Evolutionary conservation across 1,140 invertebrate genomes (phyloP).

Genomic region (Bursaphelenchus mucronatus): DNA sequence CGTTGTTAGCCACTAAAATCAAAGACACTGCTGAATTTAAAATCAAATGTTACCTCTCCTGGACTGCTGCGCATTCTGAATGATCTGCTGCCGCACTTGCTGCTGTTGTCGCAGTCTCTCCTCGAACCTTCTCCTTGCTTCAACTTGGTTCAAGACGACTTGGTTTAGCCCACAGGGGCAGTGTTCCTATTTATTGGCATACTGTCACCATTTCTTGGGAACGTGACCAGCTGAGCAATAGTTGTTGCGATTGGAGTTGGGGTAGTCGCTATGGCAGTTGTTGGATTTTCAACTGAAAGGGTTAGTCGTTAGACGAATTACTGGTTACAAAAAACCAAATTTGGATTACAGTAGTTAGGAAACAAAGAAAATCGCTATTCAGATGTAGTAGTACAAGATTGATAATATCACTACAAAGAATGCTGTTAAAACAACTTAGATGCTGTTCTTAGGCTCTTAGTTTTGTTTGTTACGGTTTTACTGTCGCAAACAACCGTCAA

Average conservation of each 20-base stretch:
- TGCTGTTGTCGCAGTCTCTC: constrained; percentile 17
- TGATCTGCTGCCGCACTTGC: constrained; percentile 33
- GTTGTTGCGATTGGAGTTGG: constrained; percentile 23
- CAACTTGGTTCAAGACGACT: constrained; percentile 33
- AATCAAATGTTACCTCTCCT: constrained; percentile 6
- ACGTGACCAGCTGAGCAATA: background rate
- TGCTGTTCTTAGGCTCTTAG: too few relatives aligned
- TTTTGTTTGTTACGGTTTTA: too few relatives aligned
- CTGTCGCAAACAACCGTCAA: too few relatives aligned
- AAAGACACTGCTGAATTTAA: background rate
- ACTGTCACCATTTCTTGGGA: constrained; percentile 25
- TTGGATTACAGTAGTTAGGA: background rate
- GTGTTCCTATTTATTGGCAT: background rate
- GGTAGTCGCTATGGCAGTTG: background rate
- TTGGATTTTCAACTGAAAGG: background rate
- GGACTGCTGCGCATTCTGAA: constrained; percentile 10
- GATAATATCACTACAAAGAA: too few relatives aligned
- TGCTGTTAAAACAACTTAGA: too few relatives aligned
- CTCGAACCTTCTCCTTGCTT: constrained; percentile 33
- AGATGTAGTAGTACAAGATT: too few relatives aligned
- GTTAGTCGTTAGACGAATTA: background rate
- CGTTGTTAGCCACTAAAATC: constrained; percentile 2
- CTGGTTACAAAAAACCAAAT: background rate
- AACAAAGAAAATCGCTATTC: too few relatives aligned
- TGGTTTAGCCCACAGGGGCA: constrained; percentile 31